These are phyloP conservation scores for Ia io DNA, from an alignment of 2,113 vertebrate genomes.

Conservation along the genomic window DNA sequence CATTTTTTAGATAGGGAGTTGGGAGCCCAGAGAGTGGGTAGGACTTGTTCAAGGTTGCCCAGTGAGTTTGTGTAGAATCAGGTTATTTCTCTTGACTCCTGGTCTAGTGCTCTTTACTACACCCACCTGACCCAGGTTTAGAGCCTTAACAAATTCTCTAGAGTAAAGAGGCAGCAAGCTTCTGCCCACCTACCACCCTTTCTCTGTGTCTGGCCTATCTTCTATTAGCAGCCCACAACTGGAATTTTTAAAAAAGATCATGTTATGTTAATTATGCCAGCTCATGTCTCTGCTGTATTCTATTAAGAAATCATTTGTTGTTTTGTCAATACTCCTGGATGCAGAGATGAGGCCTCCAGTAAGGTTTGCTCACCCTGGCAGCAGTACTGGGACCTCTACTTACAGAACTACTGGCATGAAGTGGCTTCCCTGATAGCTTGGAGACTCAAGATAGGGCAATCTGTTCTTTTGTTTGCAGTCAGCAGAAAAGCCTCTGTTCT, in stretches of 20 bases:
- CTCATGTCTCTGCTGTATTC: neutral
- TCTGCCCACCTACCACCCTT: neutral
- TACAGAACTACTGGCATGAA: neutral
- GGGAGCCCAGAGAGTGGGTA: neutral
- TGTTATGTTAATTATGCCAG: conserved; percentile 25
- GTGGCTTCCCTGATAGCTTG: neutral
- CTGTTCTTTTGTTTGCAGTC: neutral
- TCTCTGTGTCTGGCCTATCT: neutral
- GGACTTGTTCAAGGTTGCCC: neutral
- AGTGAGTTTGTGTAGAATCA: neutral
- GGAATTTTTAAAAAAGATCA: neutral
- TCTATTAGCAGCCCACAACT: neutral
- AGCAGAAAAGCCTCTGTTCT: neutral
- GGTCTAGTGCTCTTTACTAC: neutral
- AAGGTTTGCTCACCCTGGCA: neutral
- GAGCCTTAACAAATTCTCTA: neutral
- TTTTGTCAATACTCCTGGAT: conserved; percentile 19
- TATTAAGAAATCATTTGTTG: conserved; percentile 12
- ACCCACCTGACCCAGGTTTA: neutral
- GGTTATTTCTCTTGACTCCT: neutral
- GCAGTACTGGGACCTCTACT: neutral
- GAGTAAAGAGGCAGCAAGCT: neutral
- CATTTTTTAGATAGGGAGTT: neutral
- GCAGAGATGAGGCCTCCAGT: neutral
- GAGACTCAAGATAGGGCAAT: neutral